Evolutionary conservation across 2,888 invertebrate species (phyloP), one percentile per base, ranked within the genome.

Genomic region (Calliphora vomitoria): DNA sequence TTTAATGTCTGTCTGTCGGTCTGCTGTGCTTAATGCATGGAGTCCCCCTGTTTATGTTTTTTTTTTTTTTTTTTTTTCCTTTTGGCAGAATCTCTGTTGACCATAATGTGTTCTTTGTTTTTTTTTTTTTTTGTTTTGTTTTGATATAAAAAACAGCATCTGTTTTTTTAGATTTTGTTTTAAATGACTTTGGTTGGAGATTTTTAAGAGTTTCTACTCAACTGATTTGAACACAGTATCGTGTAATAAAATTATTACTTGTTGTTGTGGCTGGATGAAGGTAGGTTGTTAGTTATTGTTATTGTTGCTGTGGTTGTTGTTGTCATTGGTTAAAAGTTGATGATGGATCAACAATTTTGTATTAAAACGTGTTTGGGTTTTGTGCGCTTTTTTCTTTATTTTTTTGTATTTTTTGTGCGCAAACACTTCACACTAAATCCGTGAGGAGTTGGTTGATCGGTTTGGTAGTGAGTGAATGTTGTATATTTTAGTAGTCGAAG

Each of bases 331-430:
- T 62, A 62, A 76, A 62, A 76, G 76, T 62, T 85, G 74, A 74
- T 80, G 85, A 85, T 85, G 85, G 85, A 80, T 85, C 85, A 75
- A 85, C 74, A 80, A 75, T 76, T 83, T 83, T 53, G 35, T 81
- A 75, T 62, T 62, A 69, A 85, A 85, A 81, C 85, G 80, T 85
- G 85, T 85, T 85, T 85, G 75, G 64, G 8, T 74, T 74, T 78
- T 71, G n/a, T 83, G 71, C 38, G 68, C 35, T 53, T 78, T 78
- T 83, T 76, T 50, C 3, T 18, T 69, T 18, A 66, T 35, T 60
- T 50, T 62, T 44, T n/a, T 44, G 13, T 44, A 13, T 4, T 44
- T 44, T 4, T 44, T 44, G 44, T 44, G 76, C 11, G 58, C 69
- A 82, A 84, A 82, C 83, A 72, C 80, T 87, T 82, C 82, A 82